Base-by-base conservation (phyloP, 2,113 vertebrate genomes). In the Catharus bicknelli region DNA sequence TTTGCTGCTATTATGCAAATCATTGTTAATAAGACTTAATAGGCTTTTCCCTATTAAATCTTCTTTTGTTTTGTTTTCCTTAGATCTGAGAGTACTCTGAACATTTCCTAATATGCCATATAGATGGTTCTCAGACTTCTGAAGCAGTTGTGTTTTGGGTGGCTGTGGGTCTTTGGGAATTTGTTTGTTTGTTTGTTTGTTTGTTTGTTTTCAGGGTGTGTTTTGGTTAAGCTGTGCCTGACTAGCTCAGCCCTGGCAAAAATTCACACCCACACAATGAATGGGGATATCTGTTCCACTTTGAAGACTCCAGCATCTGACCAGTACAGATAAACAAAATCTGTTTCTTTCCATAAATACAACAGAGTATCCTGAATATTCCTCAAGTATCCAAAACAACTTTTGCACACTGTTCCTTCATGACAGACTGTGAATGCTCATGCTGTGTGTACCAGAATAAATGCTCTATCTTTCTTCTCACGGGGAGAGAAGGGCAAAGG, bases 1-100 rank as follows among this genome's bases (percentile, higher is more conserved):
- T 93, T 77, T 72, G 26, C 92, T 96, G 62, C 74, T 91, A 38
- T 92, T 95, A 95, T 80, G 91, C 59, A 95, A 83, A 91, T 90
- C 29, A 26, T 47, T 53, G 20, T 84, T 95, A 93, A 84, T 95
- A 68, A 86, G 57, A 50, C 51, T 87, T 93, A 90, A 78, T 83
- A 91, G 54, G 47, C 54, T 89, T 90, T 91, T 86, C 58, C 38
- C 42, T 89, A 21, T 81, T 76, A 91, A 79, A 50, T 27, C 50
- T 29, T 53, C 32, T 77, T 70, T 48, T 25, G 55, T 70, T 94
- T 88, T 83, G 64, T 90, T 83, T 93, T 86, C 66, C 40, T 90
- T 83, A 90, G 86, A 92, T 80, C 79, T 88, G 64, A 86, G 75
- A 77, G 73, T 57, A 42, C 64, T 67, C 66, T 45, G 36, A 86